These are phyloP conservation scores for Leucozona laternaria DNA, from an alignment of 2,888 invertebrate species.

Conservation along the genomic window DNA sequence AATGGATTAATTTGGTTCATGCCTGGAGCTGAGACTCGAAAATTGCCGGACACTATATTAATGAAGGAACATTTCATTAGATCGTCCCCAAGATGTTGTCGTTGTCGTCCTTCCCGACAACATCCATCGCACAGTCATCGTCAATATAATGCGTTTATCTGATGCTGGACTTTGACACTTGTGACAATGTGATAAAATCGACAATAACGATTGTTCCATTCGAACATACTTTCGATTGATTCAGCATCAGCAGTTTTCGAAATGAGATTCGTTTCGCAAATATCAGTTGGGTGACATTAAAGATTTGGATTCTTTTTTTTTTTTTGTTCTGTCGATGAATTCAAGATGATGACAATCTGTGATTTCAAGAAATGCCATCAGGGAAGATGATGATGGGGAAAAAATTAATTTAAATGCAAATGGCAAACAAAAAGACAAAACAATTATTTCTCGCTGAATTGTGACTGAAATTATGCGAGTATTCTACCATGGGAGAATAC, in stretches of 20 bases:
- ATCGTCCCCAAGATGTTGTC: not conserved
- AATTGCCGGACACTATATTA: slow-evolving; percentile 5
- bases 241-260: slow-evolving; percentile 8
- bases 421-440: not conserved
- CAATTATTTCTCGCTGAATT: not conserved
- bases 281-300: not conserved
- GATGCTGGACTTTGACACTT: slow-evolving; percentile 25
- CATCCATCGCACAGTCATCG: not conserved
- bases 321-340: not conserved
- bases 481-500: no score
- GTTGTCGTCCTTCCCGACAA: no score
- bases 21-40: not conserved
- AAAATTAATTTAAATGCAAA: slow-evolving; percentile 16
- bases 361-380: not conserved
- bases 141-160: slow-evolving; percentile 48
- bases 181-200: slow-evolving; percentile 46
- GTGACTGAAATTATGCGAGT: not conserved
- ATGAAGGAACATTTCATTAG: slow-evolving; percentile 38
- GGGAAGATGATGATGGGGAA: no score
- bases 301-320: not conserved
- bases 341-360: not conserved
- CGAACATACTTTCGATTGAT: not conserved
- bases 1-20: slow-evolving; percentile 30
- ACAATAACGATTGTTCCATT: slow-evolving; percentile 3
- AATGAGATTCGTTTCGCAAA: slow-evolving; percentile 5